Evolutionary conservation across 2,113 vertebrate genomes (phyloP).

Genomic region (Erythrolamprus reginae): DNA sequence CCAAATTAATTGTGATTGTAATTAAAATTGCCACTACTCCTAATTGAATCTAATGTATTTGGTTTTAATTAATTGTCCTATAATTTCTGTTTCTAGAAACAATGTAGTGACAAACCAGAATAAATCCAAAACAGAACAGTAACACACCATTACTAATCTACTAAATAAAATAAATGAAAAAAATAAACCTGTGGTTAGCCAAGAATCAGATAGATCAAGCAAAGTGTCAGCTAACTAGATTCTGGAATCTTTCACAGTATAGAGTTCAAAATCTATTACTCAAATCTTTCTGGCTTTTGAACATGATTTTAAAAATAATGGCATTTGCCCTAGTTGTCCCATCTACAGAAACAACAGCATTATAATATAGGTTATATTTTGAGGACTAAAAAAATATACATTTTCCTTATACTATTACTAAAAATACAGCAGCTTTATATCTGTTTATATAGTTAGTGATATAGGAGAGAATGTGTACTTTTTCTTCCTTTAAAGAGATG

Average conservation of each 20-base stretch:
- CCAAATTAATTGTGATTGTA: background rate
- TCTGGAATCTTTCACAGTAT: background rate
- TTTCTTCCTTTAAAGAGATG: background rate
- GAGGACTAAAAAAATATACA: background rate
- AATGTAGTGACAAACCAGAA: background rate
- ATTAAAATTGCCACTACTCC: background rate
- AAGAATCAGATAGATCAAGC: background rate
- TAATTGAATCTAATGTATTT: background rate
- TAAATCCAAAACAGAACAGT: background rate
- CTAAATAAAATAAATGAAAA: background rate
- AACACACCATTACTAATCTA: background rate
- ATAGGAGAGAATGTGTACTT: background rate
- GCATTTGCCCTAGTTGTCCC: background rate
- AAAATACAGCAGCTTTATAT: background rate
- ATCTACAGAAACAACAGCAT: background rate
- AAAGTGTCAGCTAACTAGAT: background rate
- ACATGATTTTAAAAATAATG: background rate
- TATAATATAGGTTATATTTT: slow-evolving; percentile 11
- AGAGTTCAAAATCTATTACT: background rate
- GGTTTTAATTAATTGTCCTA: background rate
- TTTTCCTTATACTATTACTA: slow-evolving; percentile 28
- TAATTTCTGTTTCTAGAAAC: background rate
- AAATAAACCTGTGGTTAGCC: background rate
- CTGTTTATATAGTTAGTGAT: background rate
- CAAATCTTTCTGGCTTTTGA: background rate